Evolutionary conservation across 2,888 invertebrate genomes (phyloP).

Genomic region (Rhimphoctona megacephalus): DNA sequence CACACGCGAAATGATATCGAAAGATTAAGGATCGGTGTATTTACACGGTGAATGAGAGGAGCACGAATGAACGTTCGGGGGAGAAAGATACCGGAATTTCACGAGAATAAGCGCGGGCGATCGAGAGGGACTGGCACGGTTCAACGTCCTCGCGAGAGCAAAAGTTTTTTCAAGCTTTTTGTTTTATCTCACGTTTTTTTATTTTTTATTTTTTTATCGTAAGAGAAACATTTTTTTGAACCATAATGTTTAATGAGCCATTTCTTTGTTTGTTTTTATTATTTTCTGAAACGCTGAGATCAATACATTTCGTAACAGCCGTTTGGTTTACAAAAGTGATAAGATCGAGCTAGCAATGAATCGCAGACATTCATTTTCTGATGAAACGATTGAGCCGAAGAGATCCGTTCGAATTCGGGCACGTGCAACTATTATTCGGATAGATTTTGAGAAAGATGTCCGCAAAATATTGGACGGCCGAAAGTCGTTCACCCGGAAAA

Average conservation of each 20-base stretch:
- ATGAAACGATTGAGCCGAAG: not conserved
- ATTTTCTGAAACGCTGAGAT: not conserved
- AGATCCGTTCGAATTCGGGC: not conserved
- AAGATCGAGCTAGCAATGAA: not conserved
- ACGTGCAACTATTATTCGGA: constrained; percentile 10
- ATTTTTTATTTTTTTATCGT: not conserved
- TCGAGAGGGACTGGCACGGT: constrained; percentile 30
- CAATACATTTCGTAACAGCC: not conserved
- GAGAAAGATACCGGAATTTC: constrained; percentile 35
- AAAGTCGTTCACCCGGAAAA: constrained; percentile 47
- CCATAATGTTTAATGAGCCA: not conserved
- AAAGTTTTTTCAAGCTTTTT: constrained; percentile 41
- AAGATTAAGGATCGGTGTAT: constrained; percentile 59
- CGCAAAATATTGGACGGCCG: constrained; percentile 20
- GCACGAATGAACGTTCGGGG: constrained; percentile 35
- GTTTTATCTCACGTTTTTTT: constrained; percentile 18
- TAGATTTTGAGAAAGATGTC: constrained; percentile 41
- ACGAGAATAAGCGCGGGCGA: constrained; percentile 38
- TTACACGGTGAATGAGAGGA: constrained; percentile 47
- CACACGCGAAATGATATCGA: constrained; percentile 65
- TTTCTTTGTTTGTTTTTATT: not conserved
- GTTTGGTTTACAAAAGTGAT: not conserved
- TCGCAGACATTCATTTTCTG: not conserved
- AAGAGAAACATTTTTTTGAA: not conserved
- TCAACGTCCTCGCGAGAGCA: constrained; percentile 52